A percentile compares a stretch with the other conserved stretches of the same genome.
phyloP scores from a whole-genome alignment of 2,797 vertebrate species.

The Synaphobranchus kaupii region DNA sequence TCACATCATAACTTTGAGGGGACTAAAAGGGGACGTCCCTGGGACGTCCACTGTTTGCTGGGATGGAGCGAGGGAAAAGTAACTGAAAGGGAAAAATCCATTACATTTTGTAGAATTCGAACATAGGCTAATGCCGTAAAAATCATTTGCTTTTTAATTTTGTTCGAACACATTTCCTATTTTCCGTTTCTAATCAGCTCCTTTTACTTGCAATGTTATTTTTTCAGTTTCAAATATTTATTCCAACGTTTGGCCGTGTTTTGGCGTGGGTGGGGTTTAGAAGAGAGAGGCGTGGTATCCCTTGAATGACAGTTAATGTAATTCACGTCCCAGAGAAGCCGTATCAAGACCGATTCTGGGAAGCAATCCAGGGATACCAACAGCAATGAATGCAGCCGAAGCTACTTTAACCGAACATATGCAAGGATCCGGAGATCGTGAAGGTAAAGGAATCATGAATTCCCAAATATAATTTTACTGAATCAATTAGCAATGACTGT shows the following conservation, averaged over 20 bases:
- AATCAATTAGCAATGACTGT: not conserved
- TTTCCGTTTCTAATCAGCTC: no score
- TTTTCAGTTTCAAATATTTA: not conserved
- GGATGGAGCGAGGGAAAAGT: no score
- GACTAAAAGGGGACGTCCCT: no score
- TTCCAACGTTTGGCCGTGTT: not conserved
- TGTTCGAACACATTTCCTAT: no score
- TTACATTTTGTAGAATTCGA: no score
- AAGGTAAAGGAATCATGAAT: slow-evolving; percentile 21
- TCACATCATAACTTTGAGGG: no score
- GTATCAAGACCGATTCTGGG: not conserved
- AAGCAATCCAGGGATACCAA: not conserved
- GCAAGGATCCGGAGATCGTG: not conserved
- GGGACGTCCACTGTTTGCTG: no score
- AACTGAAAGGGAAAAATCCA: no score
- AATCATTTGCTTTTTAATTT: no score
- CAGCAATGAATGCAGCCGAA: slow-evolving; percentile 9
- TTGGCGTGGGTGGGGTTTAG: not conserved
- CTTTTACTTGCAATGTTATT: no score
- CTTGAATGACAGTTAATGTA: not conserved
- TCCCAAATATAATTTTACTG: not conserved
- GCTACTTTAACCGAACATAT: not conserved
- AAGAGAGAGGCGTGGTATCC: not conserved
- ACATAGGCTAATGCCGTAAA: no score
- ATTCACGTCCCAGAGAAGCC: not conserved